Conservation (phyloP, 30 jellyfish, hydroid and myxozoan genomes). For the Pelagia noctiluca region DNA sequence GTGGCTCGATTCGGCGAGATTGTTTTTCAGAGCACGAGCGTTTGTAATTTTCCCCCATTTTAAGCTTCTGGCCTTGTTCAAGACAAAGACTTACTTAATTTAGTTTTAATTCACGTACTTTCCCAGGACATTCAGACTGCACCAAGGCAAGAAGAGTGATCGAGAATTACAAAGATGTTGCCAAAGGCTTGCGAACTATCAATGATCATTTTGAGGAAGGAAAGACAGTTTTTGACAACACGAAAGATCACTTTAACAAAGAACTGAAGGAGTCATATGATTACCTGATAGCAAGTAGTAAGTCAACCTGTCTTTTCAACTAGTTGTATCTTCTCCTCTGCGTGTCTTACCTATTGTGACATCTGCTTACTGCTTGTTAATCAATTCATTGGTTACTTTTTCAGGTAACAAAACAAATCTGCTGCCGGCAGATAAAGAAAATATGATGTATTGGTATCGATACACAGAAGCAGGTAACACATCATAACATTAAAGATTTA, state of each 20-base stretch:
- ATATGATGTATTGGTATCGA: not conserved
- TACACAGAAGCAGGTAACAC: not conserved
- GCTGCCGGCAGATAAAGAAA: not conserved
- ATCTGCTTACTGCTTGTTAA: too few relatives aligned
- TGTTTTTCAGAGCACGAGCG: too few relatives aligned
- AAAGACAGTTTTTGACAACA: not conserved
- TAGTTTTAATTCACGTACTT: too few relatives aligned
- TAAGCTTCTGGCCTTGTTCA: too few relatives aligned
- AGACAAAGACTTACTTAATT: too few relatives aligned
- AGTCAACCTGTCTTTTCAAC: too few relatives aligned
- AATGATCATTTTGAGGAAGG: constrained; percentile 19
- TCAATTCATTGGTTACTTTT: too few relatives aligned
- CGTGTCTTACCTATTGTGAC: too few relatives aligned
- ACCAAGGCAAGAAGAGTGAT: constrained; percentile 23
- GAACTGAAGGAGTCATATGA: constrained; percentile 26
- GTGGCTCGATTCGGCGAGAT: too few relatives aligned
- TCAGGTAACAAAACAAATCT: not conserved
- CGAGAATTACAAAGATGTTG: constrained; percentile 5
- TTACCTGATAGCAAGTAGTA: not conserved
- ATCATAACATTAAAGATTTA: not conserved
- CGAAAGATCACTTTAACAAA: not conserved
- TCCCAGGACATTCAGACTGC: constrained; percentile 7
- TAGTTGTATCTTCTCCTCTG: too few relatives aligned
- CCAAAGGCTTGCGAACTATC: constrained; percentile 7
- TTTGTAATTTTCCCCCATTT: too few relatives aligned